Conservation (phyloP, 2,888 invertebrate genomes). For the Eupithecia centaureata region DNA sequence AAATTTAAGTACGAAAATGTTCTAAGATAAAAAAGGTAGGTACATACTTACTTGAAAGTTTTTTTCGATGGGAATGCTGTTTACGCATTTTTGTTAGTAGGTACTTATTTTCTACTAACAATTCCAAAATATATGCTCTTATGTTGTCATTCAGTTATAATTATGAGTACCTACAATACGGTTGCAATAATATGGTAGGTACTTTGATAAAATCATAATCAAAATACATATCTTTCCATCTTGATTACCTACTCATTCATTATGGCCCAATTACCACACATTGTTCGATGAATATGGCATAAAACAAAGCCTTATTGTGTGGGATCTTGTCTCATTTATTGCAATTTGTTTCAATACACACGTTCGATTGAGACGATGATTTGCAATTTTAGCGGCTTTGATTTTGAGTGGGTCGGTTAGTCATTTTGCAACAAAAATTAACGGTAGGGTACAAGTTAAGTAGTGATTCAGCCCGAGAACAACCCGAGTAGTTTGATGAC, state of each 20-base stretch:
- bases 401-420: neutral
- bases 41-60: no score
- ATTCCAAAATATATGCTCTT: no score
- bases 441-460: neutral
- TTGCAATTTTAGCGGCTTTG: constrained; percentile 29
- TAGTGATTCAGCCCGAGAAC: no score
- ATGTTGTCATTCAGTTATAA: no score
- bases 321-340: constrained; percentile 27
- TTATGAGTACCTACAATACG: no score
- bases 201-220: neutral
- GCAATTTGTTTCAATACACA: constrained; percentile 44
- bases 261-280: constrained; percentile 38
- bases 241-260: constrained; percentile 37
- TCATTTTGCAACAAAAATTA: no score
- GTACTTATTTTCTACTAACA: no score
- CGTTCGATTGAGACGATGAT: constrained; percentile 41
- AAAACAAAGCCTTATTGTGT: constrained; percentile 42
- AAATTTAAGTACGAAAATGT: no score
- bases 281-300: constrained; percentile 39
- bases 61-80: no score
- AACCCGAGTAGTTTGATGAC: neutral
- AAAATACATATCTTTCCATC: constrained; percentile 18
- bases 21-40: no score
- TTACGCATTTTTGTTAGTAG: no score
- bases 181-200: neutral